Conservation (phyloP, 2,888 invertebrate genomes). For the Drosophila antonietae region DNA sequence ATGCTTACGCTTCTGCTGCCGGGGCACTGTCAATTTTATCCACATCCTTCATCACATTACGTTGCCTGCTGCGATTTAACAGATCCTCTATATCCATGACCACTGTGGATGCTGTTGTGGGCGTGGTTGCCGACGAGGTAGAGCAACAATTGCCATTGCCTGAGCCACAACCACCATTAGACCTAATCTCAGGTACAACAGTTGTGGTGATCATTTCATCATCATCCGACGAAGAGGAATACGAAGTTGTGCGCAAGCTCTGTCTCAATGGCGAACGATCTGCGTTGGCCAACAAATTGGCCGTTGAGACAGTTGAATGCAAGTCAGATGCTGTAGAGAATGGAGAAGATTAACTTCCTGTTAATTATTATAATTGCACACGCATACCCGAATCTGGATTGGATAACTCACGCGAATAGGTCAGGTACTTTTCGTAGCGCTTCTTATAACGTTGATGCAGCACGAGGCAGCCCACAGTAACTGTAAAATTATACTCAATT, state of each 20-base stretch:
- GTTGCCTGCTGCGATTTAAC: slow-evolving; percentile 71
- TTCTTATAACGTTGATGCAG: slow-evolving; percentile 92
- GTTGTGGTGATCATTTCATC: slow-evolving; percentile 80
- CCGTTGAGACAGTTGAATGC: slow-evolving; percentile 82
- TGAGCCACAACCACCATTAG: slow-evolving; percentile 66
- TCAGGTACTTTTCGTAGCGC: slow-evolving; percentile 88
- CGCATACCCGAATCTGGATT: slow-evolving; percentile 84
- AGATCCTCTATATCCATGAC: slow-evolving; percentile 89
- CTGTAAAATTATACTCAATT: slow-evolving; percentile 84
- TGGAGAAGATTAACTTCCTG: background rate
- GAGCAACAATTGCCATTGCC: slow-evolving; percentile 82
- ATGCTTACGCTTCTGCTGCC: slow-evolving; percentile 46
- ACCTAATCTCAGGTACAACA: slow-evolving; percentile 34
- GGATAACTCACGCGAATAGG: slow-evolving; percentile 87
- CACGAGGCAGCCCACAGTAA: slow-evolving; percentile 92
- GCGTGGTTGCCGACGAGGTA: slow-evolving; percentile 63
- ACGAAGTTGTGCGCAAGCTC: slow-evolving; percentile 77
- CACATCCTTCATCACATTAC: slow-evolving; percentile 47
- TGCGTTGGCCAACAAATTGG: slow-evolving; percentile 79
- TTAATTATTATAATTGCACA: background rate
- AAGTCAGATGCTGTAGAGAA: slow-evolving; percentile 62
- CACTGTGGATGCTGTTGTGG: slow-evolving; percentile 81
- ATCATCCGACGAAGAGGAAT: slow-evolving; percentile 82
- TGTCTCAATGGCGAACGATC: slow-evolving; percentile 64
- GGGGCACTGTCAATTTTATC: slow-evolving; percentile 61